phyloP scores from a whole-genome alignment of 2,888 invertebrate genomes.

The Glyphotaelius pellucidus region DNA sequence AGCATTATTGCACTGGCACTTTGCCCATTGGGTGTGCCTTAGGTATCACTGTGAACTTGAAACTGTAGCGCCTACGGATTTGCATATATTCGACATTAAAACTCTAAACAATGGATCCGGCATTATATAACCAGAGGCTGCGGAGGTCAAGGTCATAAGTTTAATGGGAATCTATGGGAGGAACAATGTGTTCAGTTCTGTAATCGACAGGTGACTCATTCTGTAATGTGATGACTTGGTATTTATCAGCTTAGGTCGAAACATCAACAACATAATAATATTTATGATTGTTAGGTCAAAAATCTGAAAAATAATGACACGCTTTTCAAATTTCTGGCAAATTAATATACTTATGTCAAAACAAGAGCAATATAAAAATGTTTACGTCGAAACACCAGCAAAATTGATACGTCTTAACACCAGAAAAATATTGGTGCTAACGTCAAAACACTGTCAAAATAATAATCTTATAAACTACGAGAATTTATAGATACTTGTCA shows the following conservation, averaged over 20 bases:
- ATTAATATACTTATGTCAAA: not conserved
- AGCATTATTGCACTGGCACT: not conserved
- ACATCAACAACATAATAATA: not conserved
- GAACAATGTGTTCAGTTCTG: not conserved
- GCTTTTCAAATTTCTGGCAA: not conserved
- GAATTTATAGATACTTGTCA: no score
- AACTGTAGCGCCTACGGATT: not conserved
- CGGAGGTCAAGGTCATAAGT: not conserved
- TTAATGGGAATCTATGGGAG: not conserved
- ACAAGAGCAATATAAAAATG: not conserved
- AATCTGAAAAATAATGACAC: not conserved
- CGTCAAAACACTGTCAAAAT: no score
- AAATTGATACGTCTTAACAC: no score
- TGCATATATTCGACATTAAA: not conserved
- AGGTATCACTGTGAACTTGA: not conserved
- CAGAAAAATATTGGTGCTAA: no score
- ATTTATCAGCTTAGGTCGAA: not conserved
- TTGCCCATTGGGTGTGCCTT: not conserved
- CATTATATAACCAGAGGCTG: not conserved
- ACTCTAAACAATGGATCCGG: not conserved
- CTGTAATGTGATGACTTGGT: not conserved
- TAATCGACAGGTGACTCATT: constrained; percentile 2
- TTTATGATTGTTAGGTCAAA: not conserved
- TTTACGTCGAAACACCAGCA: no score
- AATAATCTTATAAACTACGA: no score